Base-by-base conservation (phyloP, 2,888 invertebrate genomes). In the Abrostola tripartita region DNA sequence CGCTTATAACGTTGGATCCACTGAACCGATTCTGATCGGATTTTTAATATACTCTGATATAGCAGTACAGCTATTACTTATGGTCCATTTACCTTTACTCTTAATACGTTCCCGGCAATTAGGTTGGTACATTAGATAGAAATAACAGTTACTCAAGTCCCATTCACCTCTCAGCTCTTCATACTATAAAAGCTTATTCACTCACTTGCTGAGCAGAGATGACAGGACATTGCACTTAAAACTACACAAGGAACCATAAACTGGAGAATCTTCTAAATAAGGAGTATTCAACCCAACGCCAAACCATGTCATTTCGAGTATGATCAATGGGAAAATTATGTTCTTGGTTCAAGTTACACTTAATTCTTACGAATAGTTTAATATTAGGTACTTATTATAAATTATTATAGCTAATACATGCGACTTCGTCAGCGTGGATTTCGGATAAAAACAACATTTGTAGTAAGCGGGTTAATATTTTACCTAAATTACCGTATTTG, bases 11-110 rank as follows among this genome's bases (percentile, higher is more conserved):
- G 68, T 66, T 51, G 52, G 57, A 71, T 69, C 67, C 81, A 70
- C 62, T 81, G 74, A 73, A 79, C 76, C 74, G 72, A 72, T 68
- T 74, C 69, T 55, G 71, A 81, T 76, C 69, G 81, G 72, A 65
- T 76, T 80, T 81, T 79, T 76, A 78, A 79, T 74, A 73, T 68
- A 76, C 69, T 74, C 66, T n/a, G n/a, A n/a, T n/a, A n/a, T n/a
- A n/a, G n/a, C n/a, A 14, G 78, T 71, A 63, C 68, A 71, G 70
- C 54, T 63, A 71, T 69, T 68, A 65, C 57, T 59, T 68, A 66
- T 79, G 67, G 41, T 65, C 61, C 58, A 76, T 71, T 71, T 74
- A 74, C 56, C 52, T 68, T 75, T 61, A 70, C 37, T 68, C 53
- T 59, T 51, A 65, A 61, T 60, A 65, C 55, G 10, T 55, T 61